Evolutionary conservation across 2,888 invertebrate species (phyloP).

Genomic region (Microchrysa polita): DNA sequence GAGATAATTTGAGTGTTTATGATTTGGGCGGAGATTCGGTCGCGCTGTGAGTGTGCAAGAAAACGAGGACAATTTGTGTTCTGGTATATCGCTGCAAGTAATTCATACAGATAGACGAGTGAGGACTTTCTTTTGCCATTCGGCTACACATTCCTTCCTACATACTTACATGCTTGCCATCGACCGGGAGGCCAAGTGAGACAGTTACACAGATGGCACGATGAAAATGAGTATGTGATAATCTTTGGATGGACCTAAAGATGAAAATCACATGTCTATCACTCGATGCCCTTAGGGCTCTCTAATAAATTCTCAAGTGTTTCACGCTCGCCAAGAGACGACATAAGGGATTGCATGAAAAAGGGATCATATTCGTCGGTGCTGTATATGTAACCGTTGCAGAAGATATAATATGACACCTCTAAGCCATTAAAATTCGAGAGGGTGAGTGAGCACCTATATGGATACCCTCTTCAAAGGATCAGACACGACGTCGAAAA

Average conservation of each 20-base stretch:
- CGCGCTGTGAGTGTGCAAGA: not conserved
- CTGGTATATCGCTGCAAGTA: not conserved
- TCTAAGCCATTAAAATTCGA: constrained; percentile 9
- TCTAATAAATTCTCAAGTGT: constrained; percentile 19
- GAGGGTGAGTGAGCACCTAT: constrained; percentile 1
- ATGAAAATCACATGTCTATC: constrained; percentile 31
- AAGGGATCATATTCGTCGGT: constrained; percentile 38
- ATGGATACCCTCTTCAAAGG: not conserved
- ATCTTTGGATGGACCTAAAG: constrained; percentile 10
- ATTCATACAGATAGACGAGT: not conserved
- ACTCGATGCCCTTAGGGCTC: constrained; percentile 6
- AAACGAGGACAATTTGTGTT: constrained; percentile 2
- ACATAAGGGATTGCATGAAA: constrained; percentile 33
- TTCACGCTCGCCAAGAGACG: constrained; percentile 32
- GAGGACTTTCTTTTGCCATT: not conserved
- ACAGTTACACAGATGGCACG: not conserved
- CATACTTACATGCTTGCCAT: not conserved
- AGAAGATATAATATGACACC: constrained; percentile 12
- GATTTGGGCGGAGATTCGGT: constrained; percentile 22
- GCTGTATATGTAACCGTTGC: not conserved
- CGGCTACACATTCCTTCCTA: not conserved
- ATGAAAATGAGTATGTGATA: not conserved
- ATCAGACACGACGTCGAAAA: not conserved
- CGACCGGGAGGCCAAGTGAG: not conserved
- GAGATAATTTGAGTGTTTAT: constrained; percentile 40